Conservation (phyloP, 2,888 invertebrate species). For the Drosophila percnosoma region DNA sequence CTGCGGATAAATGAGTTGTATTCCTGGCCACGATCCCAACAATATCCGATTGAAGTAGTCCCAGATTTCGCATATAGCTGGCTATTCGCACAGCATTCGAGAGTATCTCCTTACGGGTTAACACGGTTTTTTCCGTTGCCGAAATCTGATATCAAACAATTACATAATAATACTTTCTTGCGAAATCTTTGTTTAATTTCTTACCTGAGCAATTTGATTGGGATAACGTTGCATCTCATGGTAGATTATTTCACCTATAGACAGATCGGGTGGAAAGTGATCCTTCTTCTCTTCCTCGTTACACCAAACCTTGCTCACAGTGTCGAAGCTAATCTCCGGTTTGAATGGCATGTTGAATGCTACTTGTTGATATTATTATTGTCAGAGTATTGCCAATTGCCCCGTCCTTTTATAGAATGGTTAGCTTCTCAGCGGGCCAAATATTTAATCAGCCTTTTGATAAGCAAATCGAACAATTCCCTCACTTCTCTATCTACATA, state of each 20-base stretch:
- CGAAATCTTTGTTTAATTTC: not conserved
- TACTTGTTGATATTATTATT: not conserved
- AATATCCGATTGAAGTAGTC: slow-evolving; percentile 55
- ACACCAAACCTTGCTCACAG: slow-evolving; percentile 26
- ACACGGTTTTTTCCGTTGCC: slow-evolving; percentile 27
- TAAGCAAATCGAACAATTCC: not conserved
- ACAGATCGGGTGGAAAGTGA: slow-evolving; percentile 27
- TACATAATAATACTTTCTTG: not conserved
- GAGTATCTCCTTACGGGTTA: slow-evolving; percentile 21
- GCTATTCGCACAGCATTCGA: slow-evolving; percentile 44
- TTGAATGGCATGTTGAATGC: slow-evolving; percentile 19
- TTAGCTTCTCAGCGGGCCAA: not conserved
- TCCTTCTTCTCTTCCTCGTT: not conserved
- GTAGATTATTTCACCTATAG: slow-evolving; percentile 38
- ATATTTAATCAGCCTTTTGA: not conserved
- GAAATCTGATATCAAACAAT: slow-evolving; percentile 23
- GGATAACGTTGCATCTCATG: slow-evolving; percentile 40
- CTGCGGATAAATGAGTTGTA: slow-evolving; percentile 53
- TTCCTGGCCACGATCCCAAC: slow-evolving; percentile 64
- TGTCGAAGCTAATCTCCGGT: slow-evolving; percentile 24
- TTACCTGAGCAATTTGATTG: slow-evolving; percentile 37
- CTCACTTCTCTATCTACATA: too few species aligned
- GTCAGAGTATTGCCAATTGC: not conserved
- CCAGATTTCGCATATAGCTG: slow-evolving; percentile 33
- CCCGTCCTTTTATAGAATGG: slow-evolving; percentile 6